Base-by-base conservation (phyloP, 2,888 invertebrate species). In the Blomia tropicalis region DNA sequence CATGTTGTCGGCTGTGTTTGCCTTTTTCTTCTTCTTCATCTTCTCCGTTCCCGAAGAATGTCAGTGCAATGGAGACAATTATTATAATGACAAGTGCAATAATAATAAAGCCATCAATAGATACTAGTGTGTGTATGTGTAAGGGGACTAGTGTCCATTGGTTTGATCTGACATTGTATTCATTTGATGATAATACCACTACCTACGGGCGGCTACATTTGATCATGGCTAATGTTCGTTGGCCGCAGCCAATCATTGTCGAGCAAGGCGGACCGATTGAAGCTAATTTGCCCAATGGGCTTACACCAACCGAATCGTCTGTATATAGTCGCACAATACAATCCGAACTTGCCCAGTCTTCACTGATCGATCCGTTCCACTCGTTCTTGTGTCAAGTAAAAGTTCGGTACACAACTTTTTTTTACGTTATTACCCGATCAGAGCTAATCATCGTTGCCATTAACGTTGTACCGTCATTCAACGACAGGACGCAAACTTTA, bases 51-150 rank as follows among this genome's bases (percentile, higher is more conserved):
- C n/a, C 51, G 7, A 47, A 11, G 51, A 19, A 14, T 22, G 27
- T 7, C 23, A 47, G 51, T 19, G 22, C 7, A 11, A n/a, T 11
- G 51, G 23, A 47, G 51, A 47, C 22, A 47, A 47, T 47, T 47
- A 47, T 47, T 47, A 47, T 47, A 47, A 47, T 47, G 51, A 47
- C 51, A 47, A 47, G 51, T 47, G 51, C 51, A 47, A 47, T 47
- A 27, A 47, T 47, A 47, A 47, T 47, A 47, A 47, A 47, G 51
- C 22, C 51, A 47, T 47, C 51, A 47, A 47, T 14, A n/a, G 41
- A 41, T 14, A 41, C n/a, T n/a, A n/a, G n/a, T n/a, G n/a, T n/a
- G n/a, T n/a, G n/a, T n/a, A n/a, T n/a, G n/a, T n/a, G n/a, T n/a
- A n/a, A n/a, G n/a, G n/a, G n/a, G n/a, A n/a, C n/a, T n/a, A n/a